Evolutionary conservation across 2,113 vertebrate species (phyloP).

Genomic region (Capreolus pygargus): DNA sequence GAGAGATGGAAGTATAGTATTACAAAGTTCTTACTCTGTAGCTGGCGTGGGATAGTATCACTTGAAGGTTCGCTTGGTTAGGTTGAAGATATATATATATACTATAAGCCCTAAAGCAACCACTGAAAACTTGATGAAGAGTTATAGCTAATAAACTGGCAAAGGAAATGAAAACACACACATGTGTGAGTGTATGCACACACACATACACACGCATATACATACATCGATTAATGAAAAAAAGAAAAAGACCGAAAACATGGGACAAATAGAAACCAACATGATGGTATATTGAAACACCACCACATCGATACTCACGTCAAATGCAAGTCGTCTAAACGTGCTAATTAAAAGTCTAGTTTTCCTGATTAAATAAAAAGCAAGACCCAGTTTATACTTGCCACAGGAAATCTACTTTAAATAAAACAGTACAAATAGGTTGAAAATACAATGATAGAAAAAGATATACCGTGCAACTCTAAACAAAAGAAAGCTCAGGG

Average conservation of each 20-base stretch:
- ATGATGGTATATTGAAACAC: neutral
- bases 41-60: neutral
- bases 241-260: neutral
- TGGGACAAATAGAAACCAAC: neutral
- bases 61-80: neutral
- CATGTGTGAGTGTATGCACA: neutral
- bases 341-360: neutral
- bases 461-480: neutral
- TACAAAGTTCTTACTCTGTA: neutral
- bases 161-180: neutral
- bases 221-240: neutral
- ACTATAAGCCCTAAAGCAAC: neutral
- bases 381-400: neutral
- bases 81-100: neutral
- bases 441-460: neutral
- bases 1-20: neutral
- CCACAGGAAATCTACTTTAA: neutral
- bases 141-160: neutral
- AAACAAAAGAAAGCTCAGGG: neutral
- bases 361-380: neutral
- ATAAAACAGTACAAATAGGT: neutral
- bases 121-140: neutral
- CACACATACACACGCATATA: neutral
- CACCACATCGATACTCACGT: neutral
- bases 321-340: neutral